These are phyloP conservation scores for Atta texana DNA, from an alignment of 1,140 invertebrate genomes.

Conservation along the genomic window DNA sequence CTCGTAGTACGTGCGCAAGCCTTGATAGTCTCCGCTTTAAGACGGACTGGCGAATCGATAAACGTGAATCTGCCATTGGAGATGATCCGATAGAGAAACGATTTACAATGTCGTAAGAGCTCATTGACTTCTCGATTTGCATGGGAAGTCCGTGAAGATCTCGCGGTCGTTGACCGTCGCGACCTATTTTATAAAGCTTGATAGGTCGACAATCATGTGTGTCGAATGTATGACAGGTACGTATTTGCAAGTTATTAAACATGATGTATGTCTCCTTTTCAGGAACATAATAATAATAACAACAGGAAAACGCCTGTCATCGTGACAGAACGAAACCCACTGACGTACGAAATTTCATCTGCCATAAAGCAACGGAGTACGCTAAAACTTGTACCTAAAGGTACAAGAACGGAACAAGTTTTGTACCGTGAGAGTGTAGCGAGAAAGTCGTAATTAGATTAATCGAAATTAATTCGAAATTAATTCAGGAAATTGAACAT, in stretches of 20 bases:
- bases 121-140: conserved; percentile 12
- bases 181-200: conserved; percentile 63
- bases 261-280: conserved; percentile 27
- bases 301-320: conserved; percentile 32
- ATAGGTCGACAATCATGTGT: conserved; percentile 57
- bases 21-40: conserved; percentile 10
- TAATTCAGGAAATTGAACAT: not conserved
- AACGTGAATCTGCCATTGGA: not conserved
- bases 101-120: not conserved
- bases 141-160: not conserved
- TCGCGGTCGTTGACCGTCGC: conserved; percentile 10
- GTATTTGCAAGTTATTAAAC: conserved; percentile 23
- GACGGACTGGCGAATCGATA: not conserved
- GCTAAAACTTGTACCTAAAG: not conserved
- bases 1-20: not conserved
- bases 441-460: not conserved
- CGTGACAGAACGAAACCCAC: conserved; percentile 4
- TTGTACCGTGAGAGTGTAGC: not conserved
- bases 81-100: conserved; percentile 8
- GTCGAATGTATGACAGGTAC: conserved; percentile 29
- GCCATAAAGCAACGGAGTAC: not conserved
- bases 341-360: conserved; percentile 23
- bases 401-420: not conserved
- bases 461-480: not conserved
- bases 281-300: conserved; percentile 22